Base-by-base conservation (phyloP, 2,888 invertebrate species). In the Nemotelus pantherinus region DNA sequence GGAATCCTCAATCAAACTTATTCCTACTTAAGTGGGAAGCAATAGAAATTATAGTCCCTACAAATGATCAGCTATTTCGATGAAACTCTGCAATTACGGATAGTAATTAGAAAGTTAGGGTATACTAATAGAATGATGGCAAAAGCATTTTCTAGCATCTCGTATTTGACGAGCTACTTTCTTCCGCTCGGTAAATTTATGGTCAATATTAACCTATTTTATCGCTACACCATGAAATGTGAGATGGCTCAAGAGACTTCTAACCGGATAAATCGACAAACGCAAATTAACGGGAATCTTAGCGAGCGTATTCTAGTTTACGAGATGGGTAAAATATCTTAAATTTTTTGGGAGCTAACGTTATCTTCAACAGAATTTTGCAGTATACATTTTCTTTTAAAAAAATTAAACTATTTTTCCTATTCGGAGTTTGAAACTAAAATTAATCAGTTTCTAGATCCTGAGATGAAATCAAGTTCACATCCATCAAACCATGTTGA, bases 61-160 rank as follows among this genome's bases (percentile, higher is more conserved):
- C 41, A 3, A 45, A 65, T n/a, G 44, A 45, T 45, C 45, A 45
- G 65, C 45, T 65, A 43, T n/a, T 65, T 65, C 65, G 65, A 65
- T 44, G n/a, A 45, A 65, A 65, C 47, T 65, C 65, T 43, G 44
- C 25, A 44, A 41, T 45, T 65, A 10, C 45, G 44, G n/a, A 10
- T 10, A n/a, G 65, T 45, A 65, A 65, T 65, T 65, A 65, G 45
- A 45, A 45, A 45, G 3, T 43, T 39, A 45, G 45, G 9, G 7
- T 10, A 5, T 45, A 25, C 65, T 45, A 58, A 58, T 57, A 3
- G 3, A 25, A 25, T 3, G 7, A 57, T 57, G 57, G 57, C 25
- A 10, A 10, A 57, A 57, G 10, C 25, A 2, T 57, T 25, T 65
- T 45, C 45, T 43, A 44, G 43, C 45, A 65, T 45, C 45, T 10